Evolutionary conservation across 2,797 vertebrate genomes (phyloP).

Genomic region (Cheirogaleus major): DNA sequence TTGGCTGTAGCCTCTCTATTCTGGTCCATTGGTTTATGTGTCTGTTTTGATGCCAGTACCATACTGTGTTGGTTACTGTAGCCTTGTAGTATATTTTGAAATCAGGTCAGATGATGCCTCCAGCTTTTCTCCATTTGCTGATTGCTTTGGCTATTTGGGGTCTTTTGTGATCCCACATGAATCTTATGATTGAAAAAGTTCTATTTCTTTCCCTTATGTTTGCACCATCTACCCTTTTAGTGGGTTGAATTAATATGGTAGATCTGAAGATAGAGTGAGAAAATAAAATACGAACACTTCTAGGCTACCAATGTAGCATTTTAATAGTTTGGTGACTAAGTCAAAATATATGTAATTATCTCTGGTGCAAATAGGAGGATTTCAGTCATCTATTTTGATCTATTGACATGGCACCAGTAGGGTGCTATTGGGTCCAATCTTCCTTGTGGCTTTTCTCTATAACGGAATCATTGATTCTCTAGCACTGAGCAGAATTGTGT

Average conservation of each 20-base stretch:
- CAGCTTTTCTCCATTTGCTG: not conserved
- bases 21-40: not conserved
- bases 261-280: not conserved
- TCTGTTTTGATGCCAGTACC: not conserved
- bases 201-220: not conserved
- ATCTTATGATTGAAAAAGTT: not conserved
- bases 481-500: not conserved
- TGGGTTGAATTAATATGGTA: not conserved
- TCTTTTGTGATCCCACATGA: not conserved
- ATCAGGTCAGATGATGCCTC: not conserved
- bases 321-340: not conserved
- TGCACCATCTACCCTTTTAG: not conserved
- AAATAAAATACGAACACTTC: not conserved
- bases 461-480: not conserved
- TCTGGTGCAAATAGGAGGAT: not conserved
- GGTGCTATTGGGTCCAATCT: no score
- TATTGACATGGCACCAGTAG: accelerated
- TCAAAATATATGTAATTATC: not conserved
- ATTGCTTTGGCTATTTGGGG: not conserved
- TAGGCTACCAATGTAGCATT: not conserved
- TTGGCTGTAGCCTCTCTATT: not conserved
- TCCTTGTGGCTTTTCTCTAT: not conserved
- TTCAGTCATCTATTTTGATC: not conserved
- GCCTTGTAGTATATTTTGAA: not conserved
- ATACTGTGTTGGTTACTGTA: not conserved